Evolutionary conservation across 92 coral and sea anemone species (phyloP).

Genomic region (Porites cylindrica): DNA sequence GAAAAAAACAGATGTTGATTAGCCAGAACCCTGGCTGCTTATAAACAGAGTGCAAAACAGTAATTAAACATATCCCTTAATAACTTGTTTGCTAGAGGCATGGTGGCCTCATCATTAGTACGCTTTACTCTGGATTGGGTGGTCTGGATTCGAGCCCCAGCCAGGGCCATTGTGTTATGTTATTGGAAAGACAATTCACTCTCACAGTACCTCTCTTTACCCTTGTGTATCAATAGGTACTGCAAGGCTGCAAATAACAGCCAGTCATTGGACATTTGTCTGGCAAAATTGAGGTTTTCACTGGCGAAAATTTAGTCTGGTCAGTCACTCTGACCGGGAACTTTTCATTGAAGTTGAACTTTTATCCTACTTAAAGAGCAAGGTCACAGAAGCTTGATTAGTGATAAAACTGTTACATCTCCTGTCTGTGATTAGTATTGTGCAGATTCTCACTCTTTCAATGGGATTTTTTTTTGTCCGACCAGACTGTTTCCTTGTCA

Average conservation of each 20-base stretch:
- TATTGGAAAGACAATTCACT: background rate
- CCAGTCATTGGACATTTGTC: background rate
- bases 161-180: background rate
- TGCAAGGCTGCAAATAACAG: background rate
- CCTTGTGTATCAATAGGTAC: background rate
- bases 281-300: slow-evolving; percentile 12
- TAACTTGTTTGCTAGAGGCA: no score
- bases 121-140: no score
- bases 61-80: no score
- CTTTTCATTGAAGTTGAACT: slow-evolving; percentile 1
- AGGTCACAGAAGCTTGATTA: slow-evolving; percentile 9
- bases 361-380: slow-evolving; percentile 3
- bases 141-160: no score
- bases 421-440: slow-evolving; percentile 11
- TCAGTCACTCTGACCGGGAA: slow-evolving; percentile 16
- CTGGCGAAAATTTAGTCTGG: slow-evolving; percentile 3
- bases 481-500: no score
- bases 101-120: no score
- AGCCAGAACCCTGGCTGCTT: no score
- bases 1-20: no score
- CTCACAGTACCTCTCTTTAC: background rate
- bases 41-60: no score
- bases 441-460: background rate
- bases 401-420: slow-evolving; percentile 8
- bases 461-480: no score